Conservation (phyloP, 2,113 vertebrate species). For the Halichoerus grypus region DNA sequence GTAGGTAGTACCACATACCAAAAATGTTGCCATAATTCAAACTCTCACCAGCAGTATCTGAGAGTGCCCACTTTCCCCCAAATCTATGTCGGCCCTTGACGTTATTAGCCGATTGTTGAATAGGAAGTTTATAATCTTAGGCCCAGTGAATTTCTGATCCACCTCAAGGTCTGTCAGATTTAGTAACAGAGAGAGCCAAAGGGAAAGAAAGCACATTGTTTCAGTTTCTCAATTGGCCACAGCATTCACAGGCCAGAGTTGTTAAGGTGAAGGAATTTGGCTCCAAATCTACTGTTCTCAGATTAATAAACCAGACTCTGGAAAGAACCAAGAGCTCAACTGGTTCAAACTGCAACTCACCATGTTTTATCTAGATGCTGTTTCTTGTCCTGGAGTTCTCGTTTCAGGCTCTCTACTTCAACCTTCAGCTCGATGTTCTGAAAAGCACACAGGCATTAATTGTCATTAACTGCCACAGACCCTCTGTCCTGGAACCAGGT, state of each 20-base stretch:
- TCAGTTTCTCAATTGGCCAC: neutral
- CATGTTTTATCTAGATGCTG: conserved; percentile 90
- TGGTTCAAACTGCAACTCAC: conserved; percentile 86
- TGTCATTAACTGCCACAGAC: neutral
- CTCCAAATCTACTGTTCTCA: neutral
- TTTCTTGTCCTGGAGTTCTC: conserved; percentile 94
- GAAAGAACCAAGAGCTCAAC: neutral
- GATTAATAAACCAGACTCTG: neutral
- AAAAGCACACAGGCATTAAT: conserved; percentile 65
- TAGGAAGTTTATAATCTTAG: neutral
- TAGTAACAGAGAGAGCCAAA: neutral
- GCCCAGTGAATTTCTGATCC: neutral
- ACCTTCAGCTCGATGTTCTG: conserved; percentile 98
- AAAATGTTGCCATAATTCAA: neutral
- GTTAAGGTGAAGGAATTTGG: neutral
- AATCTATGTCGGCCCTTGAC: neutral
- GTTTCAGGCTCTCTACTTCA: conserved; percentile 96
- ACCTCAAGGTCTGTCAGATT: neutral
- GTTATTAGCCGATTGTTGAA: neutral
- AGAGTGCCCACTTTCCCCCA: neutral
- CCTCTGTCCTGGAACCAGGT: neutral
- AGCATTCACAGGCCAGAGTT: neutral
- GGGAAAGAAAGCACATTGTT: neutral
- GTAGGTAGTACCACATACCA: neutral
- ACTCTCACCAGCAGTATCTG: neutral